Base-by-base conservation (phyloP, 2,113 vertebrate species). In the Sturnira hondurensis region DNA sequence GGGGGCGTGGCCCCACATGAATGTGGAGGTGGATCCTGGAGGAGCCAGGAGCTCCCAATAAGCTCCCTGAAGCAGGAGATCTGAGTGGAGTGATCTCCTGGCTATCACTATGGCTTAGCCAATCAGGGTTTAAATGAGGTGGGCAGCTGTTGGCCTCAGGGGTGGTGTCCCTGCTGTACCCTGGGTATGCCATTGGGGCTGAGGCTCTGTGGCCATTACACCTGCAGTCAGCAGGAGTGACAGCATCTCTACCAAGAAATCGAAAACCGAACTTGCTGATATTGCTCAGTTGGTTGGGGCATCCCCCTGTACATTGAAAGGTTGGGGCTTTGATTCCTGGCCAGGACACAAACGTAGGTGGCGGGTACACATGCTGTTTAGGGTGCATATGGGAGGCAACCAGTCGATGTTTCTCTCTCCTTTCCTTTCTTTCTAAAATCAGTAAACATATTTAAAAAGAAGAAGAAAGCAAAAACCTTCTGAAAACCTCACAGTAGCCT, bases 191-290 rank as follows among this genome's bases (percentile, higher is more conserved):
- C 26, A 2, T 24, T 0, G 0, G 28, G 20, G 50, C 36, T 52
- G 28, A 2, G 14, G 12, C 9, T 1, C 87, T 0, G 0, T 19
- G 4, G 12, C 17, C 36, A 1, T 47, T 13, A 3, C 8, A 15
- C 26, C 71, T 67, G 4, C n/a, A 2, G 63, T 90, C 24, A 9
- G 38, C 14, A 22, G 11, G 3, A 56, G 10, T 9, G 3, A 2
- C 11, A 17, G 31, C 12, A 5, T 20, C 13, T 45, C 52, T 41
- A 26, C 6, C 20, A 19, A n/a, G 33, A 86, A 43, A 19, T 47
- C 38, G 14, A 24, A 38, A 24, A 24, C 9, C 36, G 24, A 28
- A 11, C 13, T 63, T 61, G 58, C 58, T 12, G 9, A 24, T 28
- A 24, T 61, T 26, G 58, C 26, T 61, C 26, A 28, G 24, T 61